Conservation (phyloP, 1,140 invertebrate species). For the Lepeophtheirus salmonis region DNA sequence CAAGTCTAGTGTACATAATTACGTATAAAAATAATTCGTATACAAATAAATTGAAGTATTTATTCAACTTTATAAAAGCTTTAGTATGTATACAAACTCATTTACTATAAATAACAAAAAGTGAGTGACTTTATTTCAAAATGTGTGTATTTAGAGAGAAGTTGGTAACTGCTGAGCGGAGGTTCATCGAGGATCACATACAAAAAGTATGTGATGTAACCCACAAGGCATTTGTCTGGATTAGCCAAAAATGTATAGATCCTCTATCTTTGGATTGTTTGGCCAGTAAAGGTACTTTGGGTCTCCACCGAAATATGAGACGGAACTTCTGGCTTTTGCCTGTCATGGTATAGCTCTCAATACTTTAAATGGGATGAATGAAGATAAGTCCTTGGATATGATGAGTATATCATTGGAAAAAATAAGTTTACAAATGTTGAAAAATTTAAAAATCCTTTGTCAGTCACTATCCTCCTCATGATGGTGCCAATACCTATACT, state of each 20-base stretch:
- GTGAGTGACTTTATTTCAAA: no score
- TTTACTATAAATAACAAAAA: no score
- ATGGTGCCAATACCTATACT: neutral
- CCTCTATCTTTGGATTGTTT: slow-evolving; percentile 86
- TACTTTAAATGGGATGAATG: slow-evolving; percentile 73
- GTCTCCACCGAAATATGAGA: slow-evolving; percentile 57
- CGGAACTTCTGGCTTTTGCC: slow-evolving; percentile 81
- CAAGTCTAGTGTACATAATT: no score
- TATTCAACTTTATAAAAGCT: no score
- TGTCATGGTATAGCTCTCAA: slow-evolving; percentile 96
- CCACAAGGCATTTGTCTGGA: slow-evolving; percentile 76
- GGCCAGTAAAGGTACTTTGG: slow-evolving; percentile 55
- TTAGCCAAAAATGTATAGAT: slow-evolving; percentile 94
- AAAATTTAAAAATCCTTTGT: slow-evolving; percentile 80
- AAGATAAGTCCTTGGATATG: slow-evolving; percentile 87
- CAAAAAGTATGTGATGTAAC: slow-evolving; percentile 73
- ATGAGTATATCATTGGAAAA: slow-evolving; percentile 91
- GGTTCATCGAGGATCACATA: slow-evolving; percentile 89
- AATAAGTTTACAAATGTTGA: slow-evolving; percentile 96
- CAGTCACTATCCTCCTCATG: slow-evolving; percentile 56
- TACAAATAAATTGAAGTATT: no score
- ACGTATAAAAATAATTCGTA: no score
- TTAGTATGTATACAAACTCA: no score
- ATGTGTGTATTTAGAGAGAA: no score
- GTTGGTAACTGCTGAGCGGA: slow-evolving; percentile 75